Base-by-base conservation (phyloP, 2,888 invertebrate species). In the Tigriopus californicus region DNA sequence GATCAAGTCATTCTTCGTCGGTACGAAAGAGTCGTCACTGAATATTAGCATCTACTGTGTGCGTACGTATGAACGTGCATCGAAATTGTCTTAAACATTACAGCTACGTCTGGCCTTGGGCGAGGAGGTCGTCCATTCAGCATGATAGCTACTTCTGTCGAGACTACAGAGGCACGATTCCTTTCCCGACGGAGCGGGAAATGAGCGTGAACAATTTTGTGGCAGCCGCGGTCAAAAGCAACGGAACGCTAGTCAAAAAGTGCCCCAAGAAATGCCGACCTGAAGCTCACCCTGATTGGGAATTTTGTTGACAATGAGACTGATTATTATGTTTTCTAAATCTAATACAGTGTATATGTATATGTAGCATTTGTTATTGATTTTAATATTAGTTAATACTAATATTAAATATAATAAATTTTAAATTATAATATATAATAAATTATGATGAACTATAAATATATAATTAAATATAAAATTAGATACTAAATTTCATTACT, bases 81-180 rank as follows among this genome's bases (percentile, higher is more conserved):
- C n/a, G n/a, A n/a, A n/a, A n/a, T n/a, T n/a, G n/a, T n/a, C n/a
- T n/a, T n/a, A n/a, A n/a, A n/a, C n/a, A n/a, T n/a, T n/a, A n/a
- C n/a, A 58, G 18, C 13, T 18, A 42, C 33, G 12, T 61, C 40
- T 61, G 46, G 24, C 51, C 54, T 1, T 41, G 47, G 44, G 60
- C 22, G 1, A 41, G 41, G 33, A 20, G 18, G 18, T 40, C 53
- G 2, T 25, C 49, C n/a, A 15, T 54, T 18, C 33, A 44, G 15
- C 61, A 61, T 48, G 61, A 61, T 47, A 52, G 59, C 33, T 61
- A 60, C 56, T 22, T 22, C n/a, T 61, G 61, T 42, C 20, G 40
- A 22, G 5, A 10, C 33, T 61, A 48, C 46, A n/a, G 11, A 11
- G 56, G 51, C n/a, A 41, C 59, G 2, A 8, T 41, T 22, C 56